Percentiles rank a stretch among this genome's conserved stretches.
phyloP scores from a whole-genome alignment of 2,113 vertebrate genomes.

The Psammodynastes pulverulentus region DNA sequence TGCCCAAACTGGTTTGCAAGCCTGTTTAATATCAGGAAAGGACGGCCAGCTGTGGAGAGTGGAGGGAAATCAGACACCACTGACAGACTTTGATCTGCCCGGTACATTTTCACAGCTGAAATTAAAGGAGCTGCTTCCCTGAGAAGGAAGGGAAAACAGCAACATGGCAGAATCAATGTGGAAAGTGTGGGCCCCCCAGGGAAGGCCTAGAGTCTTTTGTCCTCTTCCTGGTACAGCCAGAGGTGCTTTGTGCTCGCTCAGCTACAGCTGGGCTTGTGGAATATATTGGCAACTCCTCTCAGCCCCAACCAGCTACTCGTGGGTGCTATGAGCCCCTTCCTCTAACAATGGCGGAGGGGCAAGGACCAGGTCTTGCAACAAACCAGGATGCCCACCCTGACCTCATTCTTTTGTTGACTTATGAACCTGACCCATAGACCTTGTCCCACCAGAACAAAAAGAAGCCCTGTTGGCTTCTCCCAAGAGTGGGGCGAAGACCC shows the following conservation, averaged over 20 bases:
- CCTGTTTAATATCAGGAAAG: neutral
- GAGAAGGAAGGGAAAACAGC: neutral
- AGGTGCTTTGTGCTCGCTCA: neutral
- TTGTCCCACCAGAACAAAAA: neutral
- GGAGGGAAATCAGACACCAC: neutral
- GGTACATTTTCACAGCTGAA: constrained; percentile 30
- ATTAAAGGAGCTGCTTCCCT: neutral
- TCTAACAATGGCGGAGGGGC: neutral
- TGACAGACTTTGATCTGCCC: constrained; percentile 4
- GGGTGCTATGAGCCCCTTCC: neutral
- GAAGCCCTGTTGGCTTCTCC: neutral
- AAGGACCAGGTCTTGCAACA: neutral
- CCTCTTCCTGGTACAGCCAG: neutral
- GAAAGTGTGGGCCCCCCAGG: constrained; percentile 1
- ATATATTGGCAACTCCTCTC: no score
- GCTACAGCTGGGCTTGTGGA: neutral
- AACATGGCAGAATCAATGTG: neutral
- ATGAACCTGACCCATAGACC: neutral
- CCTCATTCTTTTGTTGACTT: neutral
- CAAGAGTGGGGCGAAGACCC: neutral
- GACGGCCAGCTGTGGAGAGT: neutral
- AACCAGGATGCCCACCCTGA: neutral
- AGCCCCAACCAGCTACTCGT: neutral
- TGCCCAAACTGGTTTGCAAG: constrained; percentile 21
- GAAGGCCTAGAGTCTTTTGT: neutral